These are phyloP conservation scores for Copidosoma floridanum DNA, from an alignment of 1,140 invertebrate species.

Conservation along the genomic window DNA sequence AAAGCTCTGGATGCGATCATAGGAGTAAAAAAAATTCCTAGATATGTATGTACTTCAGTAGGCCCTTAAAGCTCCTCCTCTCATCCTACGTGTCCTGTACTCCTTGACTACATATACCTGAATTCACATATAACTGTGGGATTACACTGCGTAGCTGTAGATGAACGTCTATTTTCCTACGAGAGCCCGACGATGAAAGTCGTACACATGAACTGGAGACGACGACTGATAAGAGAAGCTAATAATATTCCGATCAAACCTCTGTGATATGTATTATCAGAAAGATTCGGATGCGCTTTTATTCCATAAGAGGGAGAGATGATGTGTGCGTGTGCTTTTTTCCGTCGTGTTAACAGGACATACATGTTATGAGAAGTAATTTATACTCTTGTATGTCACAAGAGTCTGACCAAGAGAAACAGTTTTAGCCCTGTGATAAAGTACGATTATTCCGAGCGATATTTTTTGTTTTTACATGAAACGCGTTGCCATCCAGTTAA, in stretches of 20 bases:
- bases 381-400: too few species aligned
- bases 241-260: constrained; percentile 52
- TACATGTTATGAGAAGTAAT: not conserved
- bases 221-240: constrained; percentile 12
- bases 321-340: too few species aligned
- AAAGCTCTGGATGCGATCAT: too few species aligned
- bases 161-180: constrained; percentile 57
- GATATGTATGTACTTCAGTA: too few species aligned
- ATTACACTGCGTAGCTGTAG: constrained; percentile 42
- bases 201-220: not conserved
- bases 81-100: too few species aligned
- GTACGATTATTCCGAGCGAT: constrained; percentile 37
- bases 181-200: constrained; percentile 31
- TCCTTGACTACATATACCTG: too few species aligned
- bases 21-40: too few species aligned
- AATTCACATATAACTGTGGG: too few species aligned
- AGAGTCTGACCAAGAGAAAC: constrained; percentile 41
- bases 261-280: constrained; percentile 57
- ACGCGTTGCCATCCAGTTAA: constrained; percentile 54
- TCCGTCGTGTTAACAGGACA: constrained; percentile 11
- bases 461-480: constrained; percentile 50
- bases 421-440: constrained; percentile 15
- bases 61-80: too few species aligned
- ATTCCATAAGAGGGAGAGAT: too few species aligned
- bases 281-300: constrained; percentile 37